Conservation (phyloP, 2,888 invertebrate species). For the Lasioglossum pauxillum region DNA sequence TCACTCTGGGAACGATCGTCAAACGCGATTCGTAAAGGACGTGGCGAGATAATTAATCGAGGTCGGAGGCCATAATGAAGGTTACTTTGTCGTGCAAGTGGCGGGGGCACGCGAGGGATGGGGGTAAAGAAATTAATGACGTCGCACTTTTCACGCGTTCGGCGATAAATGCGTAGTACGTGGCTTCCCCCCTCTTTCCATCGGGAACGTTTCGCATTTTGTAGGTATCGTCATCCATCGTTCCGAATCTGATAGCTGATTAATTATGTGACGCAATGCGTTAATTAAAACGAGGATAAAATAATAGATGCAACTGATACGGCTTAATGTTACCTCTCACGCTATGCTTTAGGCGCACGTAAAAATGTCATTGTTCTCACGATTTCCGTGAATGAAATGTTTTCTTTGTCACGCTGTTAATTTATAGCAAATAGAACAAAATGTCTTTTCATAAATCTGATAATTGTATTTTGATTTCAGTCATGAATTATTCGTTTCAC, state of each 20-base stretch:
- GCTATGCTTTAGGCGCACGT: neutral
- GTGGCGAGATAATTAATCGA: constrained; percentile 39
- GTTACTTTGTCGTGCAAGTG: neutral
- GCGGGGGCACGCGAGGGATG: neutral
- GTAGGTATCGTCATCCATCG: neutral
- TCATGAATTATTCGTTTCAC: no score
- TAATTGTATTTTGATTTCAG: no score
- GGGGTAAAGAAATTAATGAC: constrained; percentile 27
- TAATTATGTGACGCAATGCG: neutral
- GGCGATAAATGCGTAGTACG: neutral
- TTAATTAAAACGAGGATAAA: constrained; percentile 30
- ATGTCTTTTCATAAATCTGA: no score
- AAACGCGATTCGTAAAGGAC: neutral
- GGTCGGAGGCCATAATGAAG: constrained; percentile 16
- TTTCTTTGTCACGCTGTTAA: neutral
- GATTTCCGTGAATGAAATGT: neutral
- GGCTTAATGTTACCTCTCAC: constrained; percentile 33
- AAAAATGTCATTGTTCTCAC: neutral
- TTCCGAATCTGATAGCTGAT: constrained; percentile 20
- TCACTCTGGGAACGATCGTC: neutral
- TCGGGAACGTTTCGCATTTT: neutral
- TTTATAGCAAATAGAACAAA: no score
- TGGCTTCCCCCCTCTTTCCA: neutral
- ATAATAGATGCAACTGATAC: constrained; percentile 29
- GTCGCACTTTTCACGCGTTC: neutral